Conservation (phyloP, 2,888 invertebrate species). For the Campopleginae sp. region DNA sequence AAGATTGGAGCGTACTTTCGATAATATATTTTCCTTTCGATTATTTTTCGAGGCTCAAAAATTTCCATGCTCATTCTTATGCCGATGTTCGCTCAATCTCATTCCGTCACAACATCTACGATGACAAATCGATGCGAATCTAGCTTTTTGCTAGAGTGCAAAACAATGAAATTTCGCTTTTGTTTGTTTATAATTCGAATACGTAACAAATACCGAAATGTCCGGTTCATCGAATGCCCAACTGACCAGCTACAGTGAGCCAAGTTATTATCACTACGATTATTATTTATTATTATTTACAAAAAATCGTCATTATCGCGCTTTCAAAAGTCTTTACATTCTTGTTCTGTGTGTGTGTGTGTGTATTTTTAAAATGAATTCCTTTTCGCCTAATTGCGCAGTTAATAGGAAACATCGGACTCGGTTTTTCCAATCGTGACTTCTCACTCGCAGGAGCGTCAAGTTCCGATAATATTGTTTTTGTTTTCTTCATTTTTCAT, state of each 20-base stretch:
- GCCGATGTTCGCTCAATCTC: slow-evolving; percentile 25
- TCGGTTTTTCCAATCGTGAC: slow-evolving; percentile 64
- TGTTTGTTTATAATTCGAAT: slow-evolving; percentile 52
- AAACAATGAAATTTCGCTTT: slow-evolving; percentile 33
- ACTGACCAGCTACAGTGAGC: slow-evolving; percentile 80
- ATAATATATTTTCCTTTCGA: slow-evolving; percentile 18
- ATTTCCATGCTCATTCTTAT: slow-evolving; percentile 46
- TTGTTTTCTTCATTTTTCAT: slow-evolving; percentile 32
- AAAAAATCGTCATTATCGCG: slow-evolving; percentile 61
- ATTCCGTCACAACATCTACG: slow-evolving; percentile 26
- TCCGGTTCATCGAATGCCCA: slow-evolving; percentile 75
- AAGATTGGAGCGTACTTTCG: slow-evolving; percentile 38
- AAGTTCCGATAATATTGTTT: not conserved
- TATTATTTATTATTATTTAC: slow-evolving; percentile 67
- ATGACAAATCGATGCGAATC: slow-evolving; percentile 21
- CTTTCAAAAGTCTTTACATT: slow-evolving; percentile 66
- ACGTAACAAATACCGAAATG: slow-evolving; percentile 58
- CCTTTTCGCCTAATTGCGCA: slow-evolving; percentile 63
- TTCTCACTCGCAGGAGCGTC: slow-evolving; percentile 47
- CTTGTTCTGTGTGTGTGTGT: not conserved
- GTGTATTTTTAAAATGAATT: slow-evolving; percentile 12
- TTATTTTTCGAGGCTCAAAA: slow-evolving; percentile 9
- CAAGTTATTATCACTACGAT: slow-evolving; percentile 74
- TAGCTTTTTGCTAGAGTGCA: slow-evolving; percentile 55
- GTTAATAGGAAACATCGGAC: slow-evolving; percentile 76